Conservation (phyloP, 2,888 invertebrate species). For the Agrochola lychnidis region DNA sequence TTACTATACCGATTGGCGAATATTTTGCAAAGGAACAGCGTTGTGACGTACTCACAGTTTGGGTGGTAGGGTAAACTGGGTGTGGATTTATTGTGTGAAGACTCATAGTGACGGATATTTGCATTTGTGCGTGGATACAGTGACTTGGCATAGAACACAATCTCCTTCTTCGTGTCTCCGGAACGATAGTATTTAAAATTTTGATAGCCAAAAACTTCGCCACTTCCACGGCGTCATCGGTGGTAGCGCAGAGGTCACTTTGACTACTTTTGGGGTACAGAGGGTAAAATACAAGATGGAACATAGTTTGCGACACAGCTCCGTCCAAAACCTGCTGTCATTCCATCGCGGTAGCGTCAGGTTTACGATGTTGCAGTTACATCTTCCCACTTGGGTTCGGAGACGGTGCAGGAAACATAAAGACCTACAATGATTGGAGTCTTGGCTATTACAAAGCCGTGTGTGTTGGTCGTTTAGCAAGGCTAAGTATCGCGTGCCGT, state of each 20-base stretch:
- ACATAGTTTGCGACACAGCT: background rate
- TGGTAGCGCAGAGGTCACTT: background rate
- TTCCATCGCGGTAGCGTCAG: too few species aligned
- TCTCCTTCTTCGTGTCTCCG: background rate
- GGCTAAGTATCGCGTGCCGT: background rate
- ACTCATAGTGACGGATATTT: constrained; percentile 17
- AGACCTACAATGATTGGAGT: too few species aligned
- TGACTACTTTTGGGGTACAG: background rate
- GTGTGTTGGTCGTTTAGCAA: too few species aligned
- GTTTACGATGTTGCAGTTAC: too few species aligned
- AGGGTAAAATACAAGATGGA: too few species aligned
- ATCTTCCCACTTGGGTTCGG: too few species aligned
- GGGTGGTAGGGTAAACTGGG: constrained; percentile 8
- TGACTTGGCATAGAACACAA: background rate
- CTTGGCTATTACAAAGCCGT: too few species aligned
- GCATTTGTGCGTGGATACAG: background rate
- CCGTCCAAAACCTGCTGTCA: background rate
- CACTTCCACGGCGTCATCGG: background rate
- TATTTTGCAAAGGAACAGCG: constrained; percentile 37
- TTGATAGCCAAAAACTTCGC: background rate
- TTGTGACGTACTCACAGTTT: constrained; percentile 18
- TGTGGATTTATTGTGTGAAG: constrained; percentile 23
- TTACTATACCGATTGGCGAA: constrained; percentile 41
- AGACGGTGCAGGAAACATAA: too few species aligned
- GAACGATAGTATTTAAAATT: background rate